A percentile compares a stretch with the other conserved stretches of the same genome.
phyloP scores from a whole-genome alignment of 92 coral and sea anemone genomes.

The Porites rus region DNA sequence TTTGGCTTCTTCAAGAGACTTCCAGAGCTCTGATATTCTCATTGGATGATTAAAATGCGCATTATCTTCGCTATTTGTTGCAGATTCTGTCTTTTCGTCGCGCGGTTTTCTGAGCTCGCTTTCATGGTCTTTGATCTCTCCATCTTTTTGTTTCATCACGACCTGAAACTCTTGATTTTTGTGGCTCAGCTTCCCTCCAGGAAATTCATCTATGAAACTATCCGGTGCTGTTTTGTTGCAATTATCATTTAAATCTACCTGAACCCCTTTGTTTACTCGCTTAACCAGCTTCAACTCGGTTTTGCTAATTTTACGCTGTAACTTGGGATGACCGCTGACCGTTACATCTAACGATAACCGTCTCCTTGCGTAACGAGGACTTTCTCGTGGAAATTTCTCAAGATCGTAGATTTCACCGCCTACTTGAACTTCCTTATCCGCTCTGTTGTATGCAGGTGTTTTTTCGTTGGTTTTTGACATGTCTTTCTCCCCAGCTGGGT shows the following conservation, averaged over 20 bases:
- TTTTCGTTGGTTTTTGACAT: background rate
- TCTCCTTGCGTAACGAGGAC: background rate
- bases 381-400: background rate
- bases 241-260: background rate
- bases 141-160: background rate
- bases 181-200: background rate
- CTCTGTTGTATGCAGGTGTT: background rate
- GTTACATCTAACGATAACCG: slow-evolving; percentile 3
- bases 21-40: slow-evolving; percentile 56
- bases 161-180: slow-evolving; percentile 22
- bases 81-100: background rate
- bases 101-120: slow-evolving; percentile 5
- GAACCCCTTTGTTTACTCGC: slow-evolving; percentile 16
- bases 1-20: slow-evolving; percentile 50
- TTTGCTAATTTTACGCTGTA: slow-evolving; percentile 31
- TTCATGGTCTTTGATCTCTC: background rate
- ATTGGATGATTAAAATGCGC: slow-evolving; percentile 21
- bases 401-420: slow-evolving; percentile 21
- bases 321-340: background rate
- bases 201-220: background rate
- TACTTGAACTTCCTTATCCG: slow-evolving; percentile 23
- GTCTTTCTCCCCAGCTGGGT: background rate
- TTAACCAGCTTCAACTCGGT: slow-evolving; percentile 14
- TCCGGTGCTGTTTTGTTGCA: background rate
- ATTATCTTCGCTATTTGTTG: background rate